Percentiles rank a stretch among this genome's conserved stretches.
Evolutionary conservation across 2,797 vertebrate species (phyloP).

Genomic region (Notolabrus celidotus): DNA sequence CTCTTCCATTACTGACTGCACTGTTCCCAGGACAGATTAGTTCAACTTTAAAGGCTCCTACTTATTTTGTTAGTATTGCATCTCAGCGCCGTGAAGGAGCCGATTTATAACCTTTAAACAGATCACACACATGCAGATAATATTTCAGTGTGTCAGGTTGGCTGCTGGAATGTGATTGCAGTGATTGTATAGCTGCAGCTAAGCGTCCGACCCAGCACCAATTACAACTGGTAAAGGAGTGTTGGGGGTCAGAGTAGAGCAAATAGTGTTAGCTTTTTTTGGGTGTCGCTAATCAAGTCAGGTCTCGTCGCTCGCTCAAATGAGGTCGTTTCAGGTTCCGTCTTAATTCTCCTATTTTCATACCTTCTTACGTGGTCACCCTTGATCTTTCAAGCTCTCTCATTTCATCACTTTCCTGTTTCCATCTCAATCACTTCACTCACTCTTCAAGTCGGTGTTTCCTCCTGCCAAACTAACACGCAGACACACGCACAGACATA

Average conservation of each 20-base stretch:
- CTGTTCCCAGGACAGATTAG: slow-evolving; percentile 66
- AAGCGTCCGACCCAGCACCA: slow-evolving; percentile 54
- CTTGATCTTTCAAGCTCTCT: slow-evolving; percentile 51
- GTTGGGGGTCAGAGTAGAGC: slow-evolving; percentile 64
- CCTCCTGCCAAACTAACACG: slow-evolving; percentile 37
- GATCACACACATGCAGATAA: slow-evolving; percentile 75
- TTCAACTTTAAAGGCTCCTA: slow-evolving; percentile 72
- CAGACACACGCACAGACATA: slow-evolving; percentile 1
- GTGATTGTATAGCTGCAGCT: slow-evolving; percentile 65
- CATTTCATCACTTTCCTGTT: slow-evolving; percentile 49
- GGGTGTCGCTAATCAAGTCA: slow-evolving; percentile 74
- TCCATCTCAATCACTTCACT: slow-evolving; percentile 58
- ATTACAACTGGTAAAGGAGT: slow-evolving; percentile 65
- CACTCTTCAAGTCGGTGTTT: slow-evolving; percentile 43
- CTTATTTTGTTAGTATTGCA: slow-evolving; percentile 76
- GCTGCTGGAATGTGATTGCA: slow-evolving; percentile 73
- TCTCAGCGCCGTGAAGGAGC: slow-evolving; percentile 63
- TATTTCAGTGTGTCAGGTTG: slow-evolving; percentile 78
- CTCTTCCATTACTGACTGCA: slow-evolving; percentile 56
- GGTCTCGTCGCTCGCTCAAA: slow-evolving; percentile 62
- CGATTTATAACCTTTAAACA: slow-evolving; percentile 78
- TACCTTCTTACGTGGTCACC: slow-evolving; percentile 46
- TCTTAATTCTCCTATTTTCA: slow-evolving; percentile 59
- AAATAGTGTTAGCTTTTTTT: slow-evolving; percentile 70
- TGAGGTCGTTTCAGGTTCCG: slow-evolving; percentile 62